These are phyloP conservation scores for Pseudobourletiella spinata DNA, from an alignment of 1,140 invertebrate species.

Conservation along the genomic window DNA sequence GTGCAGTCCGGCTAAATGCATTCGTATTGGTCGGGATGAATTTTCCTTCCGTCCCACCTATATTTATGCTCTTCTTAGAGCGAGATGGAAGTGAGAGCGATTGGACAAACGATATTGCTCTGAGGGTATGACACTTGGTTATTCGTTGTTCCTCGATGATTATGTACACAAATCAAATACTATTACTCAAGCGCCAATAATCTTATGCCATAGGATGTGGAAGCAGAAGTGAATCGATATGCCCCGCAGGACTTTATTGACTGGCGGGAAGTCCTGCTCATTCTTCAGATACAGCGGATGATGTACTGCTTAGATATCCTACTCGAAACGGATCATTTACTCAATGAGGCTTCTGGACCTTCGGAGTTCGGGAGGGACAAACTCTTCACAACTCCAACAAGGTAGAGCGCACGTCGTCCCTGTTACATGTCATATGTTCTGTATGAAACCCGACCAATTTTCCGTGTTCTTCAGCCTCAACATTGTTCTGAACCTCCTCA, in stretches of 20 bases:
- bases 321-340: slow-evolving; percentile 57
- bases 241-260: slow-evolving; percentile 44
- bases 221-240: slow-evolving; percentile 60
- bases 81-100: slow-evolving; percentile 57
- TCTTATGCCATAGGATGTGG: slow-evolving; percentile 57
- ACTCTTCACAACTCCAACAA: slow-evolving; percentile 61
- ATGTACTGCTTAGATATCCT: slow-evolving; percentile 78
- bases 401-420: too few relatives aligned
- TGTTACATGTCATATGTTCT: too few relatives aligned
- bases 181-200: slow-evolving; percentile 42
- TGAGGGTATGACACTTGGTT: slow-evolving; percentile 48
- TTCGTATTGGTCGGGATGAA: slow-evolving; percentile 67
- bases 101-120: slow-evolving; percentile 54
- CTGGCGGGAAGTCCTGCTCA: slow-evolving; percentile 49
- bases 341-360: slow-evolving; percentile 44
- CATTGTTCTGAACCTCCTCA: neutral
- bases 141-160: slow-evolving; percentile 8
- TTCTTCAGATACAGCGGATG: slow-evolving; percentile 66
- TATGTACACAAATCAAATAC: neutral
- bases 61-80: slow-evolving; percentile 56
- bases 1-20: slow-evolving; percentile 60
- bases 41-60: slow-evolving; percentile 65
- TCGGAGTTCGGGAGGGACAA: slow-evolving; percentile 65
- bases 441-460: too few relatives aligned
- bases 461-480: neutral